Percentiles rank a stretch among this genome's conserved stretches.
phyloP scores from a whole-genome alignment of 1,140 invertebrate species.

The Mycetomoellerius zeteki region DNA sequence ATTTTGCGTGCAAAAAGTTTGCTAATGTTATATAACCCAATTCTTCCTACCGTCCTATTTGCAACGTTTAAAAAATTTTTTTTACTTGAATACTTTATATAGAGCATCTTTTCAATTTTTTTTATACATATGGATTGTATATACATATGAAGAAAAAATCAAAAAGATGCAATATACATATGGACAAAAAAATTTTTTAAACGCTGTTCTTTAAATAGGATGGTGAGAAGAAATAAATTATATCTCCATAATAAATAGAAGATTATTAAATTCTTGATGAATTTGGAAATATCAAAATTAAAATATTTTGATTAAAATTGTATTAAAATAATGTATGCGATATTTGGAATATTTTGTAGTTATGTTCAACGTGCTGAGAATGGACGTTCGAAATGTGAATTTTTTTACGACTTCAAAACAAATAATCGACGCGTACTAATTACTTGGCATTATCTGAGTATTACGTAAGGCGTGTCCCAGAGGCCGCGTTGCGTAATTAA shows the following conservation, averaged over 20 bases:
- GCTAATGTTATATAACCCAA: background rate
- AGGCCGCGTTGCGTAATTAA: conserved; percentile 44
- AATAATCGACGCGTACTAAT: conserved; percentile 17
- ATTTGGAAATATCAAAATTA: background rate
- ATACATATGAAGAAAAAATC: no score
- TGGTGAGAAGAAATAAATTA: background rate
- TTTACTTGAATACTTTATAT: no score
- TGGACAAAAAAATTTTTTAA: no score
- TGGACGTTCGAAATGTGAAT: background rate
- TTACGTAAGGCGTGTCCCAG: conserved; percentile 21
- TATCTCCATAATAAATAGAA: background rate
- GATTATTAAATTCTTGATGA: background rate
- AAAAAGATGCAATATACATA: no score
- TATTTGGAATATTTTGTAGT: background rate
- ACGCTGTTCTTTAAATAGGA: no score
- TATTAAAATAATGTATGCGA: no score
- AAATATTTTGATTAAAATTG: background rate
- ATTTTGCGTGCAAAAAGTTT: background rate
- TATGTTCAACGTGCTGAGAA: background rate
- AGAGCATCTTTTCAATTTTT: no score
- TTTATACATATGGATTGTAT: no score
- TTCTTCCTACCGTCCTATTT: no score
- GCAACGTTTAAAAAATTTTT: no score
- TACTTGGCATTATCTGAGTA: conserved; percentile 28
- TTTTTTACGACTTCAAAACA: background rate